These are phyloP conservation scores for Melanotaenia pygmaea DNA, from an alignment of 2,797 vertebrate genomes.

Conservation along the genomic window DNA sequence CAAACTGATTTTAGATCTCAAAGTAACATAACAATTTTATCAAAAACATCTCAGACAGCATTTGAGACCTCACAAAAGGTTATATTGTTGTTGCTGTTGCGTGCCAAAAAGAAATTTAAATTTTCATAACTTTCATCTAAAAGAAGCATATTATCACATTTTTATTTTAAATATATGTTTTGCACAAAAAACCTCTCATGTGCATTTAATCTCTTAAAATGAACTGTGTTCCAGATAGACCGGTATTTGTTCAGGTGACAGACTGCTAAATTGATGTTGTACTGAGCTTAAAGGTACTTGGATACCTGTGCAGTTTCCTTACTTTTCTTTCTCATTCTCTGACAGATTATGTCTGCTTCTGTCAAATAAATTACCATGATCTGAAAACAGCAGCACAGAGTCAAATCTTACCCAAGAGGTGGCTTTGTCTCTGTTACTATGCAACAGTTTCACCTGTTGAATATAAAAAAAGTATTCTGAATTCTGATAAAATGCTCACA, in stretches of 20 bases:
- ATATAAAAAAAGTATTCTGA: constrained; percentile 30
- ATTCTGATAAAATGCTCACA: constrained; percentile 23
- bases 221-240: constrained; percentile 26
- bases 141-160: constrained; percentile 5
- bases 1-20: background rate
- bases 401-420: constrained; percentile 45
- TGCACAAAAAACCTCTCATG: constrained; percentile 20
- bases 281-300: constrained; percentile 28
- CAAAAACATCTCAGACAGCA: background rate
- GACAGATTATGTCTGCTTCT: constrained; percentile 34
- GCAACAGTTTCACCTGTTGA: constrained; percentile 78
- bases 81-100: background rate
- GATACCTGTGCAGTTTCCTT: constrained; percentile 14
- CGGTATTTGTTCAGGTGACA: constrained; percentile 39
- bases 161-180: background rate
- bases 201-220: constrained; percentile 6
- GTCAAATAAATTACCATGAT: constrained; percentile 37
- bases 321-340: constrained; percentile 13
- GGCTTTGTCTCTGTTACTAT: constrained; percentile 62
- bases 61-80: background rate
- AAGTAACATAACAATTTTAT: background rate
- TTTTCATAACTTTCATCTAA: background rate
- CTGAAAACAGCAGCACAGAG: constrained; percentile 50
- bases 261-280: constrained; percentile 37
- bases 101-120: too few relatives aligned